Base-by-base conservation (phyloP, 2,113 vertebrate genomes). In the Epinephelus moara region DNA sequence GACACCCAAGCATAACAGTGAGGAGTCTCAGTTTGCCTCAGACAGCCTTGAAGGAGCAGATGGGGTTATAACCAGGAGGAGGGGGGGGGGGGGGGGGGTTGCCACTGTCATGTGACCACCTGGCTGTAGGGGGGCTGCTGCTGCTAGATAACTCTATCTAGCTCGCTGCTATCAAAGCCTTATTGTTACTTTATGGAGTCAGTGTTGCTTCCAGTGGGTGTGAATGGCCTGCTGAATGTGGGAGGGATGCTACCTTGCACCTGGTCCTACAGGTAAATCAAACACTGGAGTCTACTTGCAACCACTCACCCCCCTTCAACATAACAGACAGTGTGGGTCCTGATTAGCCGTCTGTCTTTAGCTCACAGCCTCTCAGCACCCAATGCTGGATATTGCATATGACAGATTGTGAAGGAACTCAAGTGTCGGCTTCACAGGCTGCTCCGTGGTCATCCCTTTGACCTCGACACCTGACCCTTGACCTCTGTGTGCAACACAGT, bases 321-420 rank as follows among this genome's bases (percentile, higher is more conserved):
- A 27, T 37, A 10, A 27, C 30, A 53, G 4, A 53, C 15, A 27
- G 21, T 23, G 60, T 23, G 19, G 17, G 15, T n/a, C 63, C 23
- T 37, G 49, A 80, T 52, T 72, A 72, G 71, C 74, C 45, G 40
- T 49, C 19, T 37, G 66, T 25, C 52, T 66, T 68, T 21, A 27
- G 56, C 42, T 52, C 33, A 7, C 23, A 52, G 30, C 25, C 45
- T 17, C 73, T 70, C 57, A n/a, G 55, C 3, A 2, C 70, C 42
- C 40, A 7, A 1, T 2, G 37, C 25, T 70, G 56, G 66, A 81
- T 73, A 70, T 68, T 45, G 4, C 42, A 63, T 75, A n/a, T 85
- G 84, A 91, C 91, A 89, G 91, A 91, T 86, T 92, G 91, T 84
- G 81, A 85, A 89, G 85, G 91, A 92, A 94, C 88, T 87, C 71